Conservation (phyloP, 2,888 invertebrate genomes). For the Tetragnatha montana region DNA sequence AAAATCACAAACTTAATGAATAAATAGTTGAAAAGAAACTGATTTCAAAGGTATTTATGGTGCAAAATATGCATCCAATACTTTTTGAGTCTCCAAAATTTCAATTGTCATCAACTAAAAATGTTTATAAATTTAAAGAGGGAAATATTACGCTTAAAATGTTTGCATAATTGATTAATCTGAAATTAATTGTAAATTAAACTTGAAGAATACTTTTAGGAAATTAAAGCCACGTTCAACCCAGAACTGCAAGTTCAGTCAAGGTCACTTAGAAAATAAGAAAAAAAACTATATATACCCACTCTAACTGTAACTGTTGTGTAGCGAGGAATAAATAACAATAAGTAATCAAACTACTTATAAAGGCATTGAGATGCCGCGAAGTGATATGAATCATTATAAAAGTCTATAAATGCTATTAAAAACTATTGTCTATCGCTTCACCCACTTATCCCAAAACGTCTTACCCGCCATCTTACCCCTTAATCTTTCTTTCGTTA, state of each 20-base stretch:
- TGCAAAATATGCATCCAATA: no score
- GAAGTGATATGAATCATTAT: not conserved
- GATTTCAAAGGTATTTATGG: no score
- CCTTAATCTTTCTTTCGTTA: not conserved
- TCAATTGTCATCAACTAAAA: no score
- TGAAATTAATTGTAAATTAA: no score
- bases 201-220: not conserved
- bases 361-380: slow-evolving; percentile 14
- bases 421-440: not conserved
- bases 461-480: not conserved
- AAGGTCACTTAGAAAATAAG: slow-evolving; percentile 30
- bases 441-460: not conserved
- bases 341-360: not conserved
- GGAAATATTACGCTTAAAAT: no score
- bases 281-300: slow-evolving; percentile 7
- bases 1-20: no score
- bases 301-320: slow-evolving; percentile 7
- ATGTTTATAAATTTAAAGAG: no score
- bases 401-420: not conserved
- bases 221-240: slow-evolving; percentile 12
- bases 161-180: no score
- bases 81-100: no score
- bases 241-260: slow-evolving; percentile 16
- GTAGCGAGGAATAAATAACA: slow-evolving; percentile 18
- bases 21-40: no score